A percentile compares a stretch with the other conserved stretches of the same genome.
Evolutionary conservation across 2,797 vertebrate species (phyloP).

Genomic region (Psittacula echo): DNA sequence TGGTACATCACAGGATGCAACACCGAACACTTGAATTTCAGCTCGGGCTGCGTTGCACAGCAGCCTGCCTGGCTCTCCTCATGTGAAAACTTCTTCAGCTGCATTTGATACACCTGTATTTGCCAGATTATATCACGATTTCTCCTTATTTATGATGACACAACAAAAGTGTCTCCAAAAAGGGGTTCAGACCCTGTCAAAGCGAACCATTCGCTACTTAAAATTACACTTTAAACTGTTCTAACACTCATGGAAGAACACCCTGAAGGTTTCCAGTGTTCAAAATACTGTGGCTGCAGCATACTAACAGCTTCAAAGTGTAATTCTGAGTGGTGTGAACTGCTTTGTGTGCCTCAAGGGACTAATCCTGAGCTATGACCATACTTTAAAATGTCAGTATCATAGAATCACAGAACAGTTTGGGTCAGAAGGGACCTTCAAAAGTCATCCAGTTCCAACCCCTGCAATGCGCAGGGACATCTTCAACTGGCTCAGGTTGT

Average conservation of each 20-base stretch:
- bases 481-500: neutral
- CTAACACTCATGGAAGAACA: accelerated
- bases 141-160: neutral
- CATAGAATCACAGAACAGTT: neutral
- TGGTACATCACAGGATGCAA: neutral
- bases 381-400: neutral
- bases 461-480: too few species aligned
- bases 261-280: neutral
- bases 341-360: neutral
- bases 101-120: neutral
- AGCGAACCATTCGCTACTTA: neutral
- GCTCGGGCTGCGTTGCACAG: accelerated
- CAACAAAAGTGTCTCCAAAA: neutral
- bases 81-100: neutral
- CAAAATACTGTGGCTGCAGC: neutral
- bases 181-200: neutral
- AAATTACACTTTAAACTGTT: neutral
- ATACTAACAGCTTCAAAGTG: neutral
- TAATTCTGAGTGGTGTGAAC: neutral
- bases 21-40: accelerated
- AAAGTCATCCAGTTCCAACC: neutral
- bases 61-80: neutral
- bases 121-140: neutral
- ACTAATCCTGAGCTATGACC: neutral
- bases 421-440: neutral